Evolutionary conservation across 2,797 vertebrate genomes (phyloP).

Genomic region (Xiphophorus birchmanni): DNA sequence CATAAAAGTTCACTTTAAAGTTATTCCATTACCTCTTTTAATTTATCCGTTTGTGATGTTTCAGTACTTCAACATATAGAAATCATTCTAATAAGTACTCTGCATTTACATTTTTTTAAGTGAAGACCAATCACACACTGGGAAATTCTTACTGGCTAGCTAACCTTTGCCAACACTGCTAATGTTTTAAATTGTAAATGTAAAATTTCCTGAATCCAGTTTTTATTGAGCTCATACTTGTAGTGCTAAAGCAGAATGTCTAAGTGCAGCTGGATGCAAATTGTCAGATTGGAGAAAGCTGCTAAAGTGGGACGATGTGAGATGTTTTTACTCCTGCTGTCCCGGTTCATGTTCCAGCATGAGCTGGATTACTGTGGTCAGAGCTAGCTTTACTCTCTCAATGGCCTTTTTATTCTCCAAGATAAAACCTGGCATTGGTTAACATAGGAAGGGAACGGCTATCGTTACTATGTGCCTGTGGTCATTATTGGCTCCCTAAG

Average conservation of each 20-base stretch:
- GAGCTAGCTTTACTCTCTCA: conserved; percentile 53
- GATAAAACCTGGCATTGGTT: conserved; percentile 54
- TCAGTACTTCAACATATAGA: neutral
- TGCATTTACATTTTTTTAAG: neutral
- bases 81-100: neutral
- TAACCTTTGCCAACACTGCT: neutral
- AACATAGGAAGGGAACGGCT: conserved; percentile 37
- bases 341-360: conserved; percentile 55
- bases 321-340: conserved; percentile 25
- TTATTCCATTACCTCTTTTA: too few relatives aligned
- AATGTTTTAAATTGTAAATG: neutral
- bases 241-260: conserved; percentile 31
- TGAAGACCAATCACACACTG: neutral
- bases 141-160: neutral
- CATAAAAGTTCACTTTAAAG: neutral
- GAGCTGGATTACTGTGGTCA: conserved; percentile 59
- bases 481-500: conserved; percentile 16
- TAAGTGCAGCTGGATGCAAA: conserved; percentile 12
- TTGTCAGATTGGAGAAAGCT: conserved; percentile 5
- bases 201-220: neutral
- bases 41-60: neutral
- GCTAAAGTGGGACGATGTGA: conserved; percentile 12
- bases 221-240: conserved; percentile 1
- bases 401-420: conserved; percentile 55
- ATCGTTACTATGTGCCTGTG: conserved; percentile 52